Percentiles rank a stretch among this genome's conserved stretches.
Conservation (phyloP, 1,140 invertebrate species). For the Philotrypesis tridentata region DNA sequence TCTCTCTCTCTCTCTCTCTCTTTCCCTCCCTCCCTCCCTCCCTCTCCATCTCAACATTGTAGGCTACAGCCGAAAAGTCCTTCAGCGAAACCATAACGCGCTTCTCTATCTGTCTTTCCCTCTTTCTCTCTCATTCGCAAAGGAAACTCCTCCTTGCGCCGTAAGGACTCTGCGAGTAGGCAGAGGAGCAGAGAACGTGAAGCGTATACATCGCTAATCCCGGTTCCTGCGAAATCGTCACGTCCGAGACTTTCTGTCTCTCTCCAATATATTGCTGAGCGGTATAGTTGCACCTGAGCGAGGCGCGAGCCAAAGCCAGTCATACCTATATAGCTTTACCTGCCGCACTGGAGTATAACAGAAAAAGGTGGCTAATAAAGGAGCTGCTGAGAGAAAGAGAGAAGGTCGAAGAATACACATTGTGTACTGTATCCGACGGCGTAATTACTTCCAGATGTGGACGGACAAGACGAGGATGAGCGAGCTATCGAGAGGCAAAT, state of each 20-base stretch:
- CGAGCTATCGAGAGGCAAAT: neutral
- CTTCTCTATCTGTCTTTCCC: too few species aligned
- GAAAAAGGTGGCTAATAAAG: slow-evolving; percentile 16
- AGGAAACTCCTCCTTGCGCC: too few species aligned
- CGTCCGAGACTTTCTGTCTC: slow-evolving; percentile 51
- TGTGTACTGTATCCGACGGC: neutral
- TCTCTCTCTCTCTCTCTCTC: too few species aligned
- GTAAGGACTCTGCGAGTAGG: neutral
- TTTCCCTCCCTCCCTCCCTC: too few species aligned
- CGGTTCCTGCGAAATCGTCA: slow-evolving; percentile 55
- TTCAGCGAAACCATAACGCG: too few species aligned
- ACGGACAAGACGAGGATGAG: slow-evolving; percentile 6
- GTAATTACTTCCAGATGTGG: slow-evolving; percentile 47
- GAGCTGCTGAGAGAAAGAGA: neutral
- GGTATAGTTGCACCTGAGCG: slow-evolving; percentile 46
- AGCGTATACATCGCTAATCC: slow-evolving; percentile 53
- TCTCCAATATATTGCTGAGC: neutral
- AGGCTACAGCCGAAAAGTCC: too few species aligned
- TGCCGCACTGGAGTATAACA: neutral
- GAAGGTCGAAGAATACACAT: slow-evolving; percentile 23
- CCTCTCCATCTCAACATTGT: too few species aligned
- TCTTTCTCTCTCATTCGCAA: too few species aligned
- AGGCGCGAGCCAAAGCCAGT: neutral
- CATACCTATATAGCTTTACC: slow-evolving; percentile 17
- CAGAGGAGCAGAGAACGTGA: neutral